Base-by-base conservation (phyloP, 2,888 invertebrate species). In the Tenthredo scrophulariae region DNA sequence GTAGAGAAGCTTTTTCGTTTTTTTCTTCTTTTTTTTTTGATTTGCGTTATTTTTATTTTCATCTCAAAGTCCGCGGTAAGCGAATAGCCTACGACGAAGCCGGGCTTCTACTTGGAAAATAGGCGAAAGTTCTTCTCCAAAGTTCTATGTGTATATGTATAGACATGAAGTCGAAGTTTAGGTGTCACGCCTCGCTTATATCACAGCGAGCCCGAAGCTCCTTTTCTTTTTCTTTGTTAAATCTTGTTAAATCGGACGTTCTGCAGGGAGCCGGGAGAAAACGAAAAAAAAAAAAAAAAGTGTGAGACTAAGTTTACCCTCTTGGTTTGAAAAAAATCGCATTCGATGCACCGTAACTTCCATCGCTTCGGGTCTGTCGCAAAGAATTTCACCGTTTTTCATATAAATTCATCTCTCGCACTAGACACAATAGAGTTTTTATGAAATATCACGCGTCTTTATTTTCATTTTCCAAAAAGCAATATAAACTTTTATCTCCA, bases 181-280 rank as follows among this genome's bases (percentile, higher is more conserved):
- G 33, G 29, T 40, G 37, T 70, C 70, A 33, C 70, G 33, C 37
- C 37, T 37, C 70, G 37, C 37, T 70, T 37, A 33, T 26, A 70
- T 43, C 75, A 75, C 15, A 74, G 13, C 6, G 46, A n/a, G n/a
- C 70, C 40, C 2, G 5, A 40, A 29, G 70, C 40, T 46, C 50
- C 43, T 75, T 43, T 1, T 46, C 1, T 50, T 46, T 74, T 9
- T 74, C 22, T n/a, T n/a, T 40, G 4, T 72, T 43, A 46, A 22
- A 43, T 75, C 46, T 26, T 75, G 46, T 75, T 75, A 75, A 75
- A 75, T 50, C 75, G 75, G 43, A 26, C 75, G 26, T 26, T 75
- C 75, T 22, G 26, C 22, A 43, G 40, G 46, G 22, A 15, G 46
- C 26, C 40, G 70, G 18, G 54, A 7, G 1, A 6, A 18, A 2